phyloP scores from a whole-genome alignment of 2,888 invertebrate genomes.

The Megamerina dolium region DNA sequence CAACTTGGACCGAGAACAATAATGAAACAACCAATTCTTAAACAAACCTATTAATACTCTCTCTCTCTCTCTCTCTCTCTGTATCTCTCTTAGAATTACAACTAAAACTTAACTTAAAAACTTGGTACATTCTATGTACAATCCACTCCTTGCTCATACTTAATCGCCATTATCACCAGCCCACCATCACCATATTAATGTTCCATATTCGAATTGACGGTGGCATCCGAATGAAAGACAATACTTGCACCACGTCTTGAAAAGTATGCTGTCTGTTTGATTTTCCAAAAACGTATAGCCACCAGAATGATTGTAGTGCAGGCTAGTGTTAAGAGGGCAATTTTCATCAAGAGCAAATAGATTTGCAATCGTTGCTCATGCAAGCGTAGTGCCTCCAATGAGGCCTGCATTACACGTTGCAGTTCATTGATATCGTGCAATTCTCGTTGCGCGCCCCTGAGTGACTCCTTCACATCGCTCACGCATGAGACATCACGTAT shows the following conservation, averaged over 20 bases:
- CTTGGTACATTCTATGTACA: no score
- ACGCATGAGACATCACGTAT: conserved; percentile 45
- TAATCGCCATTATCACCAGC: no score
- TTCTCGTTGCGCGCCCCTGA: conserved; percentile 13
- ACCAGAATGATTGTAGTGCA: conserved; percentile 21
- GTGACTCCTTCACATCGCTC: conserved; percentile 21
- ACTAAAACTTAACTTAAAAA: no score
- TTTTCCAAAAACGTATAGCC: conserved; percentile 25
- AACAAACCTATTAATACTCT: no score
- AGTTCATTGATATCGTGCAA: conserved; percentile 15
- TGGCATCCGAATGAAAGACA: conserved; percentile 42
- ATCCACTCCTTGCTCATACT: no score
- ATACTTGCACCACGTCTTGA: conserved; percentile 36
- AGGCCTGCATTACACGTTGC: conserved; percentile 25
- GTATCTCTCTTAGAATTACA: no score
- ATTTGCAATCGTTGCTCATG: conserved; percentile 36
- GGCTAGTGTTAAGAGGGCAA: conserved; percentile 28
- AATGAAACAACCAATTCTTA: no score
- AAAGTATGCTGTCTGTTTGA: conserved; percentile 31
- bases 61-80: no score
- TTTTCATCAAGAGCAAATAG: conserved; percentile 35
- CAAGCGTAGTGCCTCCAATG: conserved; percentile 29
- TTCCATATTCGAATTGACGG: conserved; percentile 37
- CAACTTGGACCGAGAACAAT: no score
- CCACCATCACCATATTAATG: no score